Conservation (phyloP, 2,113 vertebrate genomes). For the Saguinus midas region DNA sequence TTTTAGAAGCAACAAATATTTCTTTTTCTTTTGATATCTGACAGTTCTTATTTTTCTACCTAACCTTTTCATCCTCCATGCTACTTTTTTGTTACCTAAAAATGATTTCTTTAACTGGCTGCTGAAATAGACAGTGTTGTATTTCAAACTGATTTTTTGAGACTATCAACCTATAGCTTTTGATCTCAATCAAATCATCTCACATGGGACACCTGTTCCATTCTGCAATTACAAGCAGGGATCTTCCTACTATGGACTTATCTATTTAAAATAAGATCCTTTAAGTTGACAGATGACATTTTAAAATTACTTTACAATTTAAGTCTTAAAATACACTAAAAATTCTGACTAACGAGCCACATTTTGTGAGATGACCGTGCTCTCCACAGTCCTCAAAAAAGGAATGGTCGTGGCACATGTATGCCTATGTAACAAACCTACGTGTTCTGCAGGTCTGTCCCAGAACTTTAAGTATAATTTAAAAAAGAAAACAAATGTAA, state of each 20-base stretch:
- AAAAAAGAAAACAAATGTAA: not conserved
- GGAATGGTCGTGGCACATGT: not conserved
- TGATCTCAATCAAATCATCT: conserved; percentile 33
- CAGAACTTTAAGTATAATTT: no score
- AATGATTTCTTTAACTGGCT: not conserved
- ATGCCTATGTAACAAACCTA: no score
- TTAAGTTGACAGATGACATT: conserved; percentile 53
- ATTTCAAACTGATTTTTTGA: conserved; percentile 45
- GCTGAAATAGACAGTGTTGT: not conserved
- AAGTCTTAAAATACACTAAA: conserved; percentile 38
- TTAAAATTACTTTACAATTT: conserved; percentile 44
- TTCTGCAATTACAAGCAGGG: not conserved
- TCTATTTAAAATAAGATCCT: conserved; percentile 37
- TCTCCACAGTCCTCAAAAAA: not conserved
- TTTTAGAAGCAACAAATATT: not conserved
- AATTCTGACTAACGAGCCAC: conserved; percentile 5
- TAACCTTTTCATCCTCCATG: not conserved
- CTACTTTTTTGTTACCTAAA: not conserved
- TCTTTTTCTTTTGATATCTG: not conserved
- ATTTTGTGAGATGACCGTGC: conserved; percentile 20
- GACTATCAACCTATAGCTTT: not conserved
- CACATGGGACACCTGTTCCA: not conserved
- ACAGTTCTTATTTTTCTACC: not conserved
- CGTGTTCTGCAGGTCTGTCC: no score
- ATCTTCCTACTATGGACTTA: not conserved